phyloP scores from a whole-genome alignment of 2,797 vertebrate genomes.

The Delichon dasypus region DNA sequence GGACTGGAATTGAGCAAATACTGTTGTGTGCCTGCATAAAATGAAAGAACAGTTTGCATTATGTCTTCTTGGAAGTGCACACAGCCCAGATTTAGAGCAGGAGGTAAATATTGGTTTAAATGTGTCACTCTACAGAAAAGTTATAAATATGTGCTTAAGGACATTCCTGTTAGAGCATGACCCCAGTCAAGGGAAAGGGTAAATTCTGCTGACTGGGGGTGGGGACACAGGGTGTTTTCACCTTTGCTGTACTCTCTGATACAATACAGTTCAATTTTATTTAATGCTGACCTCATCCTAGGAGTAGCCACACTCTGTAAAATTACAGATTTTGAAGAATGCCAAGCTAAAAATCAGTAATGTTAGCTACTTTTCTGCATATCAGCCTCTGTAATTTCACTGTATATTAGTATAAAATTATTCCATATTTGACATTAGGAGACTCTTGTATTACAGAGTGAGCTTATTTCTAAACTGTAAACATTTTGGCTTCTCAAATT shows the following conservation, averaged over 20 bases:
- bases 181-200: neutral
- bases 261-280: neutral
- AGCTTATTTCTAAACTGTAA: neutral
- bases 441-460: neutral
- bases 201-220: neutral
- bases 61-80: neutral
- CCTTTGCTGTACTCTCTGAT: neutral
- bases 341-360: neutral
- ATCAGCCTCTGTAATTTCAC: neutral
- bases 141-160: neutral
- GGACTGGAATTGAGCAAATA: neutral
- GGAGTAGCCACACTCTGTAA: neutral
- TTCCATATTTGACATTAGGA: neutral
- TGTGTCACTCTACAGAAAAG: neutral
- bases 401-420: neutral
- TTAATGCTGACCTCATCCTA: neutral
- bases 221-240: neutral
- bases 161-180: neutral
- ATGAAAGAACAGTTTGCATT: neutral
- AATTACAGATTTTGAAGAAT: neutral
- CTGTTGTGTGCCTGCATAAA: conserved; percentile 10
- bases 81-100: neutral
- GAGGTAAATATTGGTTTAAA: conserved; percentile 6
- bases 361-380: neutral
- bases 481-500: neutral